Base-by-base conservation (phyloP, 2,888 invertebrate genomes). In the Drosophila mettleri region DNA sequence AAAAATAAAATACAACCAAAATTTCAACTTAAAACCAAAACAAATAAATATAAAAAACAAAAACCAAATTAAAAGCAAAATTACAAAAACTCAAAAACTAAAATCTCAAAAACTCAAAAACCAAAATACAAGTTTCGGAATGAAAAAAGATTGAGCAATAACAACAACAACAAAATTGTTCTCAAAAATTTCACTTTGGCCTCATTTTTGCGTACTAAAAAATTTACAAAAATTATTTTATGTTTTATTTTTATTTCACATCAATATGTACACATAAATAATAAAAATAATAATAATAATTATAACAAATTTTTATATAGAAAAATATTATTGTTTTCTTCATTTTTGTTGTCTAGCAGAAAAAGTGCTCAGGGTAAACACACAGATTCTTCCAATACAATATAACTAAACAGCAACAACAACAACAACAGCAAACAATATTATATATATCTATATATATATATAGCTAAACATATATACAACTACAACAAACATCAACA, bases 331-430 rank as follows among this genome's bases (percentile, higher is more conserved):
- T 48, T 48, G 48, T 33, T 39, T 12, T 33, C 39, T 43, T 61
- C 48, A 24, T 57, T 38, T 27, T 36, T 33, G 29, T 60, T 58
- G 73, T 82, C 86, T 78, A 83, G 83, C 83, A 87, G 86, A 84
- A 82, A 82, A 92, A 91, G 89, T 90, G 92, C 92, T 92, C 92
- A 92, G 92, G 92, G 92, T 91, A 91, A 89, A 91, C 91, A 92
- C 91, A 92, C 92, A 91, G 92, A 92, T 91, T 92, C 92, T 92
- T 92, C 92, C 92, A 92, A 87, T 87, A 89, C 78, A 90, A 88
- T 73, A 79, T 72, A 68, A 80, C 73, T 74, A 84, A 83, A 78
- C 55, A 67, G 63, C 49, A 66, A 79, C 58, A 67, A 72, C 18
- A 75, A 60, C 43, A 59, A 69, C 86, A 87, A 76, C 74, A 86